phyloP scores from a whole-genome alignment of 2,113 vertebrate genomes.

The Calidris pygmaea region DNA sequence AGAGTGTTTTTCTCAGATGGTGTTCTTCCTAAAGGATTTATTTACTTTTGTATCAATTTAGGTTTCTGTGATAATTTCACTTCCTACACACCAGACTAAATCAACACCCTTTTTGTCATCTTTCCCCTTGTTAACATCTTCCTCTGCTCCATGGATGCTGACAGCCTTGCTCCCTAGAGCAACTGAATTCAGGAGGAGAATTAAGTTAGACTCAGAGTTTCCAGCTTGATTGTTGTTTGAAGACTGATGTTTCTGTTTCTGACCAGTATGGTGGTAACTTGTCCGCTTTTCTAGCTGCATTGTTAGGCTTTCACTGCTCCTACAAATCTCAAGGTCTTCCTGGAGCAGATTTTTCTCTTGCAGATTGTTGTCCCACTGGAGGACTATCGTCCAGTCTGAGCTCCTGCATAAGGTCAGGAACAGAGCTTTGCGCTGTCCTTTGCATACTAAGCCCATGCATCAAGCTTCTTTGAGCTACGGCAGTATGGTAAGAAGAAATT shows the following conservation, averaged over 20 bases:
- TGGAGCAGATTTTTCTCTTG: background rate
- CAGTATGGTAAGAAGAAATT: background rate
- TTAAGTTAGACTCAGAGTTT: background rate
- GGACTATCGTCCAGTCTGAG: background rate
- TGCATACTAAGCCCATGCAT: background rate
- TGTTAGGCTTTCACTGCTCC: background rate
- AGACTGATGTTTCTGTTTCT: background rate
- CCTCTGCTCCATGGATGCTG: background rate
- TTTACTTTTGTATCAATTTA: background rate
- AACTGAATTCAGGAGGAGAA: background rate
- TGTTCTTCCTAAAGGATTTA: background rate
- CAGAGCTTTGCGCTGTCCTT: background rate
- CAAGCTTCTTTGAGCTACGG: background rate
- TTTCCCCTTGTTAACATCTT: background rate
- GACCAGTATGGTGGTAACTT: background rate
- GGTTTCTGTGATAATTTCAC: background rate
- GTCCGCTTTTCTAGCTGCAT: background rate
- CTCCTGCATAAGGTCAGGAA: background rate
- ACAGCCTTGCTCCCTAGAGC: background rate
- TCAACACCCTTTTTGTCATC: background rate
- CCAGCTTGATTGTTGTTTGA: background rate
- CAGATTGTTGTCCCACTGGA: background rate
- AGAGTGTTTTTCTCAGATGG: background rate
- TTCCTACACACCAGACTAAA: background rate
- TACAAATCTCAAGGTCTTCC: rapidly evolving